Percentiles rank a stretch among this genome's conserved stretches.
These are phyloP conservation scores for Scaptomyza parva DNA, from an alignment of 2,888 invertebrate species.

Conservation along the genomic window DNA sequence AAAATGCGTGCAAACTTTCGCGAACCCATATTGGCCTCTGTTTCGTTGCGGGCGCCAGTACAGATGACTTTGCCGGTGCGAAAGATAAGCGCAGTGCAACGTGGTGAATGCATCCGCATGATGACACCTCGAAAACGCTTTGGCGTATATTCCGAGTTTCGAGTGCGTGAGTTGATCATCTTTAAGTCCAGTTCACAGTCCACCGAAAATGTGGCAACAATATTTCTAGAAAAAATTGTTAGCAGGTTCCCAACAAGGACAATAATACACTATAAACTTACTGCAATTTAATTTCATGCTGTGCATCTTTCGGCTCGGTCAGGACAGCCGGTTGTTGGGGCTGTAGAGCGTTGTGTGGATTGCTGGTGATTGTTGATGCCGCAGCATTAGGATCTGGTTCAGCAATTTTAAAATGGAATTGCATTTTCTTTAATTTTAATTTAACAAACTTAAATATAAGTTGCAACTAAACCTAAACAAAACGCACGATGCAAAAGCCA, in stretches of 20 bases:
- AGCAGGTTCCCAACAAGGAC: too few relatives aligned
- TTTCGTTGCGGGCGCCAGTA: slow-evolving; percentile 92
- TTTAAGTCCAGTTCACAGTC: slow-evolving; percentile 90
- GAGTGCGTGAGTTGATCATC: slow-evolving; percentile 91
- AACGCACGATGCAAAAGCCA: slow-evolving; percentile 28
- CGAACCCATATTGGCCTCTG: slow-evolving; percentile 90
- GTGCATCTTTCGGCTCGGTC: slow-evolving; percentile 87
- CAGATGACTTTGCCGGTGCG: slow-evolving; percentile 93
- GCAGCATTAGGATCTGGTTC: slow-evolving; percentile 53
- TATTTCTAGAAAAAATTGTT: slow-evolving; percentile 87
- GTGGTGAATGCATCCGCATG: slow-evolving; percentile 92
- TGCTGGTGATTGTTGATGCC: slow-evolving; percentile 29
- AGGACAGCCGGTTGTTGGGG: slow-evolving; percentile 86
- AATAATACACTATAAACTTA: slow-evolving; percentile 80
- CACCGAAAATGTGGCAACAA: slow-evolving; percentile 92
- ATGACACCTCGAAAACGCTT: slow-evolving; percentile 92
- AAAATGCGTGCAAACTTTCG: slow-evolving; percentile 93
- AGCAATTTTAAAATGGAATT: slow-evolving; percentile 67
- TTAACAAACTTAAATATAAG: background rate
- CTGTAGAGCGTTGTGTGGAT: slow-evolving; percentile 76
- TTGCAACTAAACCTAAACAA: slow-evolving; percentile 8
- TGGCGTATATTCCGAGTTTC: slow-evolving; percentile 94
- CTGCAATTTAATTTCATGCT: slow-evolving; percentile 88
- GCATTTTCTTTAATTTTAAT: slow-evolving; percentile 58
- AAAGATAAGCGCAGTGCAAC: slow-evolving; percentile 90